Conservation (phyloP, 2,888 invertebrate species). For the Eudemis profundana region DNA sequence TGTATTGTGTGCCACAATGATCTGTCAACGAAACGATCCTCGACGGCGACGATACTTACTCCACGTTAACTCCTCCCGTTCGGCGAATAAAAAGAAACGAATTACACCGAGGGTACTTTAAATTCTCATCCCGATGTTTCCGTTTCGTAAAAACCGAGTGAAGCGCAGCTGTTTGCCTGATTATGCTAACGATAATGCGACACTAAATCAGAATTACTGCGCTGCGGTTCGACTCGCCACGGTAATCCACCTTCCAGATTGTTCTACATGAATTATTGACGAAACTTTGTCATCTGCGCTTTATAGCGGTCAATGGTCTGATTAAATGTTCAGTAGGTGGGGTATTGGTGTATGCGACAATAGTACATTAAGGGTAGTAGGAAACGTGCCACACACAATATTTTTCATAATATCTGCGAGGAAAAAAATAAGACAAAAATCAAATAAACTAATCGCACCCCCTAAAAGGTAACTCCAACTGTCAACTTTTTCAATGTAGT, state of each 20-base stretch:
- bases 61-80: constrained; percentile 25
- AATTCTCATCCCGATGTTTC: constrained; percentile 58
- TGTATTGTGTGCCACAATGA: constrained; percentile 2
- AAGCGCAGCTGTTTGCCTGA: constrained; percentile 60
- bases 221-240: constrained; percentile 42
- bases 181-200: constrained; percentile 70
- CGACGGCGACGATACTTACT: constrained; percentile 3
- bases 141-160: constrained; percentile 46
- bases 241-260: constrained; percentile 46
- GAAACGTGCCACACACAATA: neutral
- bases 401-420: no score
- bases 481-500: no score
- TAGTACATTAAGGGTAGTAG: no score
- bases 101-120: constrained; percentile 56
- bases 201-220: constrained; percentile 58
- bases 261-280: constrained; percentile 45
- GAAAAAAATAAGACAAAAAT: no score
- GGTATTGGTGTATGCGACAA: no score
- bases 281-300: constrained; percentile 33
- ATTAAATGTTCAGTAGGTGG: no score
- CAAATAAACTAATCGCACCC: no score
- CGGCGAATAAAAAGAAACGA: constrained; percentile 57
- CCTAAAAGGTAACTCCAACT: no score
- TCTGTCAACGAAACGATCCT: constrained; percentile 2
- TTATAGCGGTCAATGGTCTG: neutral